Evolutionary conservation across 2,113 vertebrate genomes (phyloP), one percentile per base, ranked within the genome.

Genomic region (Meriones unguiculatus): DNA sequence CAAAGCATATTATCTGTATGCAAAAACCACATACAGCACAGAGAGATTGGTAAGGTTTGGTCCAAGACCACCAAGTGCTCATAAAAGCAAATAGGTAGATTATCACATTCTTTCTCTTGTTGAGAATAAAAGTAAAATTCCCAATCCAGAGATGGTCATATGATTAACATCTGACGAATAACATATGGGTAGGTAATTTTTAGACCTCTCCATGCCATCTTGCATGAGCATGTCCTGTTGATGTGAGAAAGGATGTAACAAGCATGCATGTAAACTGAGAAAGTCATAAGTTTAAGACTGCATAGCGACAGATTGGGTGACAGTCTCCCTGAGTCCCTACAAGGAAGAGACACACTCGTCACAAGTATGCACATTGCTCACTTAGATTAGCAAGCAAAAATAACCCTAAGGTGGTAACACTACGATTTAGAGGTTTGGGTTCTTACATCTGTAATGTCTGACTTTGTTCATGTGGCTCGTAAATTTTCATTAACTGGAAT

Each of bases 401-500:
- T 64, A 9, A 69, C 46, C 35, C 18, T 52, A 75, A 15, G 12
- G 24, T 57, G 10, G 57, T 73, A 86, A 32, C 28, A 75, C 75
- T 59, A 35, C 65, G 35, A 72, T 75, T 75, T 94, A 52, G 72
- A 95, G 6, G 15, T 41, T 84, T 69, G n/a, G 54, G 75, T 90
- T 75, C 65, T 52, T 41, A 76, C 2, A 92, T 11, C n/a, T 88
- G 10, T 67, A 89, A 89, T 25, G 41, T 72, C 35, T 94, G 7
- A 32, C 62, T 91, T 95, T 5, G 32, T 82, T 82, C 77, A 84
- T 84, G 73, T 22, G 70, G n/a, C 92, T 89, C 59, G 28, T 91
- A 96, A 97, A 84, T 17, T 50, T 7, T 93, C 15, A 86, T 54
- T 94, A 92, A 72, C 86, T 90, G 14, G 35, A 95, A 93, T 93